Base-by-base conservation (phyloP, 1,140 invertebrate species). In the Panagrolaimus sp. region DNA sequence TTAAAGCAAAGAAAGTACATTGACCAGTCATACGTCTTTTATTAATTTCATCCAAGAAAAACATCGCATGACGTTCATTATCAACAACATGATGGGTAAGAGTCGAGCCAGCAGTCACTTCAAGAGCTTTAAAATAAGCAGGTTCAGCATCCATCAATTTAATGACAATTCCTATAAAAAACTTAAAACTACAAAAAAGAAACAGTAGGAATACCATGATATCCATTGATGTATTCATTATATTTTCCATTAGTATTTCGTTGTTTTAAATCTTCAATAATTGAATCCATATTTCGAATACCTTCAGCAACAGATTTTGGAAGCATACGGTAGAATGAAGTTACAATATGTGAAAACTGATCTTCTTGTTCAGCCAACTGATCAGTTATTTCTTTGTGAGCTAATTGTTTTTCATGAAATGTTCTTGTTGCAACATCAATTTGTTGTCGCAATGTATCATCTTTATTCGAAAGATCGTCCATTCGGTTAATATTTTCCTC, bases 31-130 rank as follows among this genome's bases (percentile, higher is more conserved):
- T 86, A 78, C 89, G 88, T 76, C 96, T 90, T 73, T 91, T 88
- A 83, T 99, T 99, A 91, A 99, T 96, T 86, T 97, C 93, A 85
- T 96, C 94, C 17, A 99, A 85, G 73, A 99, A 96, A 83, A 94
- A 92, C 0, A 95, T 98, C 17, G 94, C 96, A 69, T 97, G 92
- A 80, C 90, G 90, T 82, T 99, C 96, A 4, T 92, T 93, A 79
- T 97, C 93, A 0, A 99, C 94, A 76, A 99, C 94, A 83, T 99
- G 96, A 86, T 98, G 94, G 85, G 98, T 99, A 14, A 99, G 85
- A 73, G 89, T 88, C 84, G 94, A 96, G 46, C 95, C 94, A 43
- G 96, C 95, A 14, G 95, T 98, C 0, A 98, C 95, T 88, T 99
- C 96, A 1, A 98, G 94, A 73, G 94, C 95, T 43, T 94, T 97